Evolutionary conservation across 2,797 vertebrate genomes (phyloP).

Genomic region (Protosalanx chinensis): DNA sequence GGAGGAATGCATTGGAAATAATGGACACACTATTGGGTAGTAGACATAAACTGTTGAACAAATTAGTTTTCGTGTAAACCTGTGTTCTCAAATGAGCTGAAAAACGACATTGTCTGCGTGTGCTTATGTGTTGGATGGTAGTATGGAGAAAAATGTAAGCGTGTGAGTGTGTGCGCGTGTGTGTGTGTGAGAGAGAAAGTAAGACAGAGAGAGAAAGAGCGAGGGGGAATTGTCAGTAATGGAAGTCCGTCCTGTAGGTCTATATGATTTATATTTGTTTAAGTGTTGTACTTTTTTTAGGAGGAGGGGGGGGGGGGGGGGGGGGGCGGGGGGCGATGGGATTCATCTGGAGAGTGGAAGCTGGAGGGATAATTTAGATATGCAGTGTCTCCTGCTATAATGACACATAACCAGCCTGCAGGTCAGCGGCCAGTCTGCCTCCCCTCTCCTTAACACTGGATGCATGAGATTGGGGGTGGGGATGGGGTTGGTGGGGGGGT

Average conservation of each 20-base stretch:
- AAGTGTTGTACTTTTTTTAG: conserved; percentile 60
- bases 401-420: conserved; percentile 98
- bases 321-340: conserved; percentile 42
- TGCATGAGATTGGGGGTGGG: conserved; percentile 87
- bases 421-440: conserved; percentile 97
- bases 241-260: conserved; percentile 45
- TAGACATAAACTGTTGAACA: too few species aligned
- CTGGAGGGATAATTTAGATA: conserved; percentile 95
- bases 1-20: too few species aligned
- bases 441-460: conserved; percentile 76
- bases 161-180: neutral
- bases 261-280: conserved; percentile 78
- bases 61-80: too few species aligned
- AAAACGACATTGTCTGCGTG: conserved; percentile 28
- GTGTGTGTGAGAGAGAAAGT: conserved; percentile 24
- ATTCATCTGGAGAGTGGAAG: conserved; percentile 93
- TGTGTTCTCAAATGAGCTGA: conserved; percentile 12
- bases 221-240: conserved; percentile 53
- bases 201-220: conserved; percentile 27
- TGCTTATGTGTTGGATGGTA: neutral
- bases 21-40: too few species aligned
- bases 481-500: conserved; percentile 49
- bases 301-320: conserved; percentile 11
- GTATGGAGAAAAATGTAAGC: neutral
- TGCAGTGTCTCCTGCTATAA: conserved; percentile 99